A percentile compares a stretch with the other conserved stretches of the same genome.
These are phyloP conservation scores for Perizoma flavofasciatum DNA, from an alignment of 2,888 invertebrate species.

Conservation along the genomic window DNA sequence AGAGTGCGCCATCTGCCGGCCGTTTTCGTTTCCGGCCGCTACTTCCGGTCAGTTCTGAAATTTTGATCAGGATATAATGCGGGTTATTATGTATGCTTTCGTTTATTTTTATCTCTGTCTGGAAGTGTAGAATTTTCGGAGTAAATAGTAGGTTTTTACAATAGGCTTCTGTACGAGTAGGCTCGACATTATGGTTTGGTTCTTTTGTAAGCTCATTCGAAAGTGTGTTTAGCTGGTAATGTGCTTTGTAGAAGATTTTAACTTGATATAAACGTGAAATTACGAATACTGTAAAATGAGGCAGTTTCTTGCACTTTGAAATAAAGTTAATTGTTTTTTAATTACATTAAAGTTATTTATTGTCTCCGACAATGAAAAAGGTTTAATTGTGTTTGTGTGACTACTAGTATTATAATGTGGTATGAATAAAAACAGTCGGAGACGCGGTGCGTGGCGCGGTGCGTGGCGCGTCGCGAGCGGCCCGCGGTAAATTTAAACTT, in stretches of 20 bases:
- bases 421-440: no score
- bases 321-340: not conserved
- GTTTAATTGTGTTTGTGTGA: no score
- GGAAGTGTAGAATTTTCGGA: conserved; percentile 33
- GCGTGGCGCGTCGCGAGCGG: no score
- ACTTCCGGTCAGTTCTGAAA: conserved; percentile 70
- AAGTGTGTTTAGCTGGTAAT: conserved; percentile 16
- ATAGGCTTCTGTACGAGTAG: conserved; percentile 23
- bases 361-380: not conserved
- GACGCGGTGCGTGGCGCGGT: no score
- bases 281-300: not conserved
- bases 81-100: conserved; percentile 61
- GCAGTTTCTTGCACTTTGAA: not conserved
- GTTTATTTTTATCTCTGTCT: conserved; percentile 26
- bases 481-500: no score
- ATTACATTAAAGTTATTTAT: not conserved
- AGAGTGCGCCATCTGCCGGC: conserved; percentile 73
- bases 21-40: conserved; percentile 60
- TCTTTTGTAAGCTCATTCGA: conserved; percentile 12
- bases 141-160: conserved; percentile 11
- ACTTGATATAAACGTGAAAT: not conserved
- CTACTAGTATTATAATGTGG: no score
- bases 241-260: conserved; percentile 3
- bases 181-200: conserved; percentile 4
- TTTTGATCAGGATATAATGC: conserved; percentile 71